Percentiles rank a stretch among this genome's conserved stretches.
Conservation (phyloP, 2,797 vertebrate species). For the Silurus aristotelis region DNA sequence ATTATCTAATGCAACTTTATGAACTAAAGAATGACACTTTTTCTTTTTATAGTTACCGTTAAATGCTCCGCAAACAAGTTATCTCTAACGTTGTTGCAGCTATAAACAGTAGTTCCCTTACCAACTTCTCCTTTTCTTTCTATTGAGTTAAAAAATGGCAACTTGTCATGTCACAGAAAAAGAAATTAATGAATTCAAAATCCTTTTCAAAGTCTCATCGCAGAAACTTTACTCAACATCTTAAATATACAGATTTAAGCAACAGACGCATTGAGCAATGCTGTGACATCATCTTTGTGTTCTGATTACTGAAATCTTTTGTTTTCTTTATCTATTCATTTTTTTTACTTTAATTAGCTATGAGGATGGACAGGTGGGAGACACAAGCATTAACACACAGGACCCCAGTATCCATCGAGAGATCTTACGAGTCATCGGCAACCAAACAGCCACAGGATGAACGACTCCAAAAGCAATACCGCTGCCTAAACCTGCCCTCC, state of each 20-base stretch:
- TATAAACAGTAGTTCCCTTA: not conserved
- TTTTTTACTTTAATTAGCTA: conserved; percentile 62
- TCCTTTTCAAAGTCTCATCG: not conserved
- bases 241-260: not conserved
- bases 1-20: not conserved
- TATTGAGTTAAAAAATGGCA: not conserved
- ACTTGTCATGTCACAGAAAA: not conserved
- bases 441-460: conserved; percentile 90
- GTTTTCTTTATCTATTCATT: not conserved
- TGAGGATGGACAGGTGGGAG: conserved; percentile 89
- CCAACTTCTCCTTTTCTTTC: not conserved
- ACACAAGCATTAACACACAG: conserved; percentile 88
- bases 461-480: conserved; percentile 60
- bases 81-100: not conserved
- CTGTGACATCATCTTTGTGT: not conserved
- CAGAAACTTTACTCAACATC: not conserved
- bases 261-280: not conserved
- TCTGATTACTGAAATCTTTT: not conserved
- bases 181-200: not conserved
- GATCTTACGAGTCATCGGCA: conserved; percentile 89
- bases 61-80: too few relatives aligned
- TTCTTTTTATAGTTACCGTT: not conserved
- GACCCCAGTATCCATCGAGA: conserved; percentile 85
- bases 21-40: not conserved
- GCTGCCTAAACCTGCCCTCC: conserved; percentile 64